phyloP scores from a whole-genome alignment of 1,140 invertebrate species.

The Eupeodes corollae region DNA sequence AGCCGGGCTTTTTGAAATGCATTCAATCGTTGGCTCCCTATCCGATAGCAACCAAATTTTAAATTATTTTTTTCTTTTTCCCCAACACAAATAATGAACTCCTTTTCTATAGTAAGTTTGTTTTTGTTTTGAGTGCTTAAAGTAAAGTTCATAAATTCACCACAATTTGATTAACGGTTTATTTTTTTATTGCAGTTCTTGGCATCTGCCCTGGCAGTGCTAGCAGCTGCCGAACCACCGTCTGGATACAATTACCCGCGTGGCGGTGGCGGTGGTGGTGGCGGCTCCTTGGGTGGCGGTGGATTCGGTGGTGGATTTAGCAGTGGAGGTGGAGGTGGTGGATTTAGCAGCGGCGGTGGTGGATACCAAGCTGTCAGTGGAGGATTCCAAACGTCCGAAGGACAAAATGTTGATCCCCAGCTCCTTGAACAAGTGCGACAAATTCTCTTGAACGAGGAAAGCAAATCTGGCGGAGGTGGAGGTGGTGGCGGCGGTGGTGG shows the following conservation, averaged over 20 bases:
- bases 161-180: slow-evolving; percentile 5
- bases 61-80: slow-evolving; percentile 30
- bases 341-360: slow-evolving; percentile 44
- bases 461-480: slow-evolving; percentile 40
- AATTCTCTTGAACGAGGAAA: slow-evolving; percentile 68
- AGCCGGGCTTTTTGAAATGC: slow-evolving; percentile 22
- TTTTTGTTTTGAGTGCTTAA: not conserved
- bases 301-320: slow-evolving; percentile 38
- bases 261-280: slow-evolving; percentile 42
- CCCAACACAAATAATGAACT: slow-evolving; percentile 35
- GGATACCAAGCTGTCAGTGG: slow-evolving; percentile 59
- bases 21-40: slow-evolving; percentile 38
- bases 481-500: slow-evolving; percentile 36
- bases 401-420: slow-evolving; percentile 62
- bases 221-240: slow-evolving; percentile 49
- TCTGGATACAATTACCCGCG: slow-evolving; percentile 54
- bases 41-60: slow-evolving; percentile 37
- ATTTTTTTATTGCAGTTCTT: slow-evolving; percentile 46
- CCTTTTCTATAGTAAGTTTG: slow-evolving; percentile 38
- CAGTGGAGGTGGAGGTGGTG: slow-evolving; percentile 35
- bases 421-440: slow-evolving; percentile 69
- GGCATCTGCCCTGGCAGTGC: slow-evolving; percentile 48
- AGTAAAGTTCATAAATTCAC: not conserved
- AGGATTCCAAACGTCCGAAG: slow-evolving; percentile 62
- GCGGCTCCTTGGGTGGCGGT: slow-evolving; percentile 30